Evolutionary conservation across 2,113 vertebrate species (phyloP), one percentile per base, ranked within the genome.

Genomic region (Bettongia penicillata): DNA sequence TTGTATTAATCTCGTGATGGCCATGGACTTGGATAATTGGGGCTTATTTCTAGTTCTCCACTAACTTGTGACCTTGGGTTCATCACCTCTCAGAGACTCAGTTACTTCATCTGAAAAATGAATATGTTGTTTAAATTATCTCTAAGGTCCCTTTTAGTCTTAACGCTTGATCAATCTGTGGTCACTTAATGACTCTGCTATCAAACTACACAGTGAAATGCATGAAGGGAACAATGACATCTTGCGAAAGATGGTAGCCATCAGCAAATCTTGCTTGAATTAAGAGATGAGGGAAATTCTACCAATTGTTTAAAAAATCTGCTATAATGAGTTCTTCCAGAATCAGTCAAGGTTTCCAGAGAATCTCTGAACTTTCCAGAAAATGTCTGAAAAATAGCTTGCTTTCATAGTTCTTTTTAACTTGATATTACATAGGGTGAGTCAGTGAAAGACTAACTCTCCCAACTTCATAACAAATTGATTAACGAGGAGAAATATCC

Each of bases 301-400:
- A 43, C 6, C 14, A 84, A 84, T 68, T 37, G 3, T 68, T 37
- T 68, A 10, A 10, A 68, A 68, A 68, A 68, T 68, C 57, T 37
- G 4, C 57, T 23, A 23, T 84, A 84, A 84, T 84, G 43, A 43
- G 1, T 43, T 84, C 19, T 1, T 84, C 7, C 68, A 43, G n/a
- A 84, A 19, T 84, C 16, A 84, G 16, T 84, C 28, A 57, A 0
- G 26, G 92, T 96, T 28, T 77, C 47, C 77, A 48, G 93, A 92
- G 90, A 93, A 91, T 25, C n/a, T 89, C 9, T 91, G 51, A 55
- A 91, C 47, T 57, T 96, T 93, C 37, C 3, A 55, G 43, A 91
- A 90, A 90, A 93, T 9, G 37, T 3, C 90, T 96, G 26, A n/a
- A 52, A 37, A 14, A 77, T 2, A 61, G 16, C 93, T 90, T 55